Evolutionary conservation across 2,113 vertebrate species (phyloP).

Genomic region (Rafetus swinhoei): DNA sequence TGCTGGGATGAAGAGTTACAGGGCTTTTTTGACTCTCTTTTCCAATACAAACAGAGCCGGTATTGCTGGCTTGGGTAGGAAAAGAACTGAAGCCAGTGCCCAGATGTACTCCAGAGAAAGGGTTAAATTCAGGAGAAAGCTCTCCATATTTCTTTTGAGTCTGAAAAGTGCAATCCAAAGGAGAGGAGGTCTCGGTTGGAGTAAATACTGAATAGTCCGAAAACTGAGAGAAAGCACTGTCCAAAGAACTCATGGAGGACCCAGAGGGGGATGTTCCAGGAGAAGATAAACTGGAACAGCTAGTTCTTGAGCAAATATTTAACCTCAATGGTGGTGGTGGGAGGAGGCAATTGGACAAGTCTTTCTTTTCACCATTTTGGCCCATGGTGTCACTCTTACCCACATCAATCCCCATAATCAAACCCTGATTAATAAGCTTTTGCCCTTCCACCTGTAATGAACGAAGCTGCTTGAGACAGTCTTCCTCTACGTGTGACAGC

Average conservation of each 20-base stretch:
- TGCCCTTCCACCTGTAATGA: conserved; percentile 84
- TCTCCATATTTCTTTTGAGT: conserved; percentile 63
- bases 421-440: conserved; percentile 77
- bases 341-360: conserved; percentile 74
- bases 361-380: conserved; percentile 72
- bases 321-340: conserved; percentile 79
- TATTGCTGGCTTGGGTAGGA: conserved; percentile 35
- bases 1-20: conserved; percentile 84
- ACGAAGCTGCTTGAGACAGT: conserved; percentile 77
- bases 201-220: conserved; percentile 85
- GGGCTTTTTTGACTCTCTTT: conserved; percentile 76
- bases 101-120: conserved; percentile 47
- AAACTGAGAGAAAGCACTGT: conserved; percentile 93
- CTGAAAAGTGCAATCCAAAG: conserved; percentile 70
- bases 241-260: conserved; percentile 89
- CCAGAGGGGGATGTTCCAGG: conserved; percentile 88
- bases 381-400: conserved; percentile 67
- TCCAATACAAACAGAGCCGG: conserved; percentile 6
- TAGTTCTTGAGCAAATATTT: conserved; percentile 80
- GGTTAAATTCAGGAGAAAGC: conserved; percentile 44
- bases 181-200: conserved; percentile 77
- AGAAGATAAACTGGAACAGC: conserved; percentile 91
- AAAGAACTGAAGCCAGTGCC: conserved; percentile 53
- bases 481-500: conserved; percentile 79
- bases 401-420: conserved; percentile 75